Base-by-base conservation (phyloP, 2,797 vertebrate species). In the Notolabrus celidotus region DNA sequence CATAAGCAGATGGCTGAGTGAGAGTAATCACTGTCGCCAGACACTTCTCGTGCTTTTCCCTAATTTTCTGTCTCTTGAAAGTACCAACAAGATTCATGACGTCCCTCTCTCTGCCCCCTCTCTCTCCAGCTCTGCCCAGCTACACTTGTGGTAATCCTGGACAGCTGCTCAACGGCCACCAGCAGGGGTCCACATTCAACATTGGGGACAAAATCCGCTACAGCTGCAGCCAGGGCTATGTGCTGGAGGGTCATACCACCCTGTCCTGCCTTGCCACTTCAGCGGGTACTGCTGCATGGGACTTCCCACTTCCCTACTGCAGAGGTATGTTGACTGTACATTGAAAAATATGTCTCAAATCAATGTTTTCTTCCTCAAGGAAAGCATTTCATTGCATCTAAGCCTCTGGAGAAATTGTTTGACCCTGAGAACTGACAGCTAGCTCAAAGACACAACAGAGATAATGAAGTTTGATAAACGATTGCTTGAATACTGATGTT, bases 71-170 rank as follows among this genome's bases (percentile, higher is more conserved):
- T 4, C n/a, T 49, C 20, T 39, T 64, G 39, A 47, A 49, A 59
- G 38, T 19, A n/a, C 39, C 34, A 63, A 49, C 16, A 12, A 52
- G 46, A 63, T 0, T 3, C 47, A 65, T 49, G 1, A 85, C 51
- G 14, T 52, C 19, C 29, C 2, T 19, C 2, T 45, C 15, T 15
- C 53, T 20, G 54, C 27, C 5, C 38, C 27, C 5, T 60, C 47
- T 71, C 38, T 67, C 59, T 52, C 15, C 94, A 99, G 98, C 96
- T 74, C 93, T 99, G 67, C 97, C 97, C 27, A 99, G 98, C 74
- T 98, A 99, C 83, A 98, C 96, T 0, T 99, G 98, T 4, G 98
- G 98, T 60, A 99, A 98, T 81, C 98, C 98, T 0, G 98, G 98
- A 27, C 92, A 95, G 83, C 94, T 99, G 69, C 93, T 94, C 84